These are phyloP conservation scores for Hartigia nigra DNA, from an alignment of 2,888 invertebrate species.

Conservation along the genomic window DNA sequence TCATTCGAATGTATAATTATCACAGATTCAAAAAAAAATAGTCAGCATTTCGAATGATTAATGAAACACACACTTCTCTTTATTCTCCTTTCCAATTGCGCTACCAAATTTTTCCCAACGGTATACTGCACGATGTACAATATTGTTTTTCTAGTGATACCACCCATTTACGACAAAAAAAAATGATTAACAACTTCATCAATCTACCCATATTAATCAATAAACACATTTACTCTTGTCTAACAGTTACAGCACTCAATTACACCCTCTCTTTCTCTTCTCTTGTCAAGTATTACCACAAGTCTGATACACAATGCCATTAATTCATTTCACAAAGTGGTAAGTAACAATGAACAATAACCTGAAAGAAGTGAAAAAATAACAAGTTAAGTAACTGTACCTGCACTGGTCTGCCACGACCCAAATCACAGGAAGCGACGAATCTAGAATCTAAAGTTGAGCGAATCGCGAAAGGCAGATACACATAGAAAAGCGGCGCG, in stretches of 20 bases:
- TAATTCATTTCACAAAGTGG: not conserved
- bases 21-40: not conserved
- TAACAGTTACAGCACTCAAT: not conserved
- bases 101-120: not conserved
- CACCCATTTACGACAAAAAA: too few relatives aligned
- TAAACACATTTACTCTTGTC: not conserved
- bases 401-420: not conserved
- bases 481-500: slow-evolving; percentile 53
- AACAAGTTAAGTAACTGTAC: not conserved
- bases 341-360: not conserved
- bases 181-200: not conserved
- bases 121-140: not conserved
- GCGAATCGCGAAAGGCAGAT: slow-evolving; percentile 30
- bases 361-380: not conserved
- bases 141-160: not conserved
- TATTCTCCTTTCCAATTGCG: not conserved
- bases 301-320: not conserved
- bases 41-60: not conserved
- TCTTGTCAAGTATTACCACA: not conserved
- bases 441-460: slow-evolving; percentile 28
- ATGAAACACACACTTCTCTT: not conserved
- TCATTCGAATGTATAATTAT: not conserved
- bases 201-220: too few relatives aligned
- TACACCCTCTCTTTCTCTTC: not conserved
- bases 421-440: slow-evolving; percentile 6